Conservation (phyloP, 2,888 invertebrate species). For the Troides aeacus region DNA sequence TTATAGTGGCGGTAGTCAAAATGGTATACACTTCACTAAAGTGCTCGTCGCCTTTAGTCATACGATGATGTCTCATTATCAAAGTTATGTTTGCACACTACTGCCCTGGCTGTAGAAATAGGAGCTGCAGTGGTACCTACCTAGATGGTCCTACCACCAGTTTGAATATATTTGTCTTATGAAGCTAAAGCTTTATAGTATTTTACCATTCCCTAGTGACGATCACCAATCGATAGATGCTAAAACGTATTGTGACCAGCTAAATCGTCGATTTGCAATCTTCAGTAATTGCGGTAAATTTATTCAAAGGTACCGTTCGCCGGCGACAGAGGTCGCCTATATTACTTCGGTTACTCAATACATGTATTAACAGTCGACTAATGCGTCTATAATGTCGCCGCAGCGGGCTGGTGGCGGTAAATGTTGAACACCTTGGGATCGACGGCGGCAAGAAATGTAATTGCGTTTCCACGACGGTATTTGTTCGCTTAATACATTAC, state of each 20-base stretch:
- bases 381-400: slow-evolving; percentile 49
- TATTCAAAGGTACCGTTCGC: slow-evolving; percentile 17
- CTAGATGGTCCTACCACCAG: no score
- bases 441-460: slow-evolving; percentile 40
- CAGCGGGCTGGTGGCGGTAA: slow-evolving; percentile 44
- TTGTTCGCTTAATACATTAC: slow-evolving; percentile 20
- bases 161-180: no score
- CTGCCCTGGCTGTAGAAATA: no score
- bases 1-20: no score
- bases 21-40: no score
- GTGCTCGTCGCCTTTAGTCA: no score
- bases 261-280: background rate
- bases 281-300: slow-evolving; percentile 15
- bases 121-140: no score
- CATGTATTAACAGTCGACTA: slow-evolving; percentile 39
- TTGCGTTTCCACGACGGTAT: slow-evolving; percentile 34
- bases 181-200: background rate
- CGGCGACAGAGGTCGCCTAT: slow-evolving; percentile 21
- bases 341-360: slow-evolving; percentile 26
- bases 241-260: background rate
- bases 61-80: no score
- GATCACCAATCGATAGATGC: background rate
- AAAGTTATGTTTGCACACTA: no score
- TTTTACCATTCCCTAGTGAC: background rate
- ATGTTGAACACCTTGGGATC: slow-evolving; percentile 53